Conservation (phyloP, 2,888 invertebrate species). For the Dicranocentrus wangi region DNA sequence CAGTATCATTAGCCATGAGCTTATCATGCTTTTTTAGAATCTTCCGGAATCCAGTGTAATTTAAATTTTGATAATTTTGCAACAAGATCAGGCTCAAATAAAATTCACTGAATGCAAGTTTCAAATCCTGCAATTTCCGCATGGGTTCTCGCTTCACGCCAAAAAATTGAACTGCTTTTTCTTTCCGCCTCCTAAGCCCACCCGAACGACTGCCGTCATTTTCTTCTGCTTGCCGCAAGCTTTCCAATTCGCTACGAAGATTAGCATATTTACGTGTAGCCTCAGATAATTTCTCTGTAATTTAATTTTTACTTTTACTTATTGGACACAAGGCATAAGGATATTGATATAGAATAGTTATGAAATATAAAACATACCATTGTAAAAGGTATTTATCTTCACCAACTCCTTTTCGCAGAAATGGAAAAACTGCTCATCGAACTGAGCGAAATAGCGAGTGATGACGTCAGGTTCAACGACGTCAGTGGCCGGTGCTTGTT, state of each 20-base stretch:
- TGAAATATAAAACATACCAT: conserved; percentile 79
- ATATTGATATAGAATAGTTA: too few relatives aligned
- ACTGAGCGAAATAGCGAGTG: conserved; percentile 90
- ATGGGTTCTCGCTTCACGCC: conserved; percentile 79
- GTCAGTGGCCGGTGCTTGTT: conserved; percentile 92
- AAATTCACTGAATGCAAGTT: conserved; percentile 98
- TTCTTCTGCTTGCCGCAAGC: conserved; percentile 75
- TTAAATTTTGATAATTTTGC: conserved; percentile 98
- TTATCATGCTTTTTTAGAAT: conserved; percentile 99
- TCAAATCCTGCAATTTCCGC: conserved; percentile 92
- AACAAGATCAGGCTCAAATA: conserved; percentile 95
- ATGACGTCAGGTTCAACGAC: conserved; percentile 91
- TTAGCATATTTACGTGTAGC: conserved; percentile 95
- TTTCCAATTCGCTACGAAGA: conserved; percentile 88
- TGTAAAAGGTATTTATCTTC: conserved; percentile 98
- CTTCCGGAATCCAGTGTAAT: conserved; percentile 98
- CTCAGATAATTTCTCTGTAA: conserved; percentile 93
- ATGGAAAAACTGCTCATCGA: conserved; percentile 96
- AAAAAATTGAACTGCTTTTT: conserved; percentile 74
- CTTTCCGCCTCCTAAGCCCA: conserved; percentile 72
- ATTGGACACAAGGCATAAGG: conserved; percentile 16
- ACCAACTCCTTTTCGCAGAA: conserved; percentile 95
- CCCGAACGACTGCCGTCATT: conserved; percentile 73
- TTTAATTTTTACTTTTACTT: background rate
- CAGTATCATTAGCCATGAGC: conserved; percentile 87